Conservation (phyloP, 1,140 invertebrate genomes). For the Drosophila pectinifera region DNA sequence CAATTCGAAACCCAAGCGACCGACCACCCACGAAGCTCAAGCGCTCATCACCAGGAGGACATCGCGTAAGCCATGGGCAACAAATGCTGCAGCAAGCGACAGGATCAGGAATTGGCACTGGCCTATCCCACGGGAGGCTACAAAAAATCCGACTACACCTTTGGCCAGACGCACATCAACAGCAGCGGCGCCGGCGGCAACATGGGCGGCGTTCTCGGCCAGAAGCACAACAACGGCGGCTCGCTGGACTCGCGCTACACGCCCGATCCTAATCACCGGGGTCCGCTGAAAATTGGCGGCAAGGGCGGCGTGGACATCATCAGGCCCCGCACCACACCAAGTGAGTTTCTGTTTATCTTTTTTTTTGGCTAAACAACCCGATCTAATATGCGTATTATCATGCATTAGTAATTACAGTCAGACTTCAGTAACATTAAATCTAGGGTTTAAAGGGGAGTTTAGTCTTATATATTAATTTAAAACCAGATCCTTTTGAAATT, state of each 20-base stretch:
- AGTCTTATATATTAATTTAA: too few species aligned
- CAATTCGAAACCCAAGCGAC: slow-evolving; percentile 1
- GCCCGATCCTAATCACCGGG: slow-evolving; percentile 92
- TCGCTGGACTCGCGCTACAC: slow-evolving; percentile 91
- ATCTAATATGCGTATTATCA: slow-evolving; percentile 21
- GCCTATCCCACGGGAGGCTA: slow-evolving; percentile 87
- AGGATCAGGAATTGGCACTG: slow-evolving; percentile 89
- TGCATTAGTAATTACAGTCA: slow-evolving; percentile 45
- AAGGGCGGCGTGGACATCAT: slow-evolving; percentile 89
- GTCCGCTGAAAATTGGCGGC: slow-evolving; percentile 86
- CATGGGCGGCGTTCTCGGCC: slow-evolving; percentile 64
- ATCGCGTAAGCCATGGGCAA: slow-evolving; percentile 72
- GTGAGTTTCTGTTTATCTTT: slow-evolving; percentile 85
- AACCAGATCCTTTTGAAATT: too few species aligned
- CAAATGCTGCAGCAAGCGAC: slow-evolving; percentile 90
- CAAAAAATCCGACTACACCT: slow-evolving; percentile 89
- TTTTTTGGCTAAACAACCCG: background rate
- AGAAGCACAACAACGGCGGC: slow-evolving; percentile 88
- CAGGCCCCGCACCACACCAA: slow-evolving; percentile 89
- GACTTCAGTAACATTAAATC: background rate
- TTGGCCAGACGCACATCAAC: slow-evolving; percentile 83
- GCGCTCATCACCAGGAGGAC: slow-evolving; percentile 4
- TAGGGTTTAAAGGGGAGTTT: background rate
- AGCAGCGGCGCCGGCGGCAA: slow-evolving; percentile 55
- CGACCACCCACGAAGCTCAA: slow-evolving; percentile 12